Conservation (phyloP, 1,140 invertebrate genomes). For the Drosophila asahinai region DNA sequence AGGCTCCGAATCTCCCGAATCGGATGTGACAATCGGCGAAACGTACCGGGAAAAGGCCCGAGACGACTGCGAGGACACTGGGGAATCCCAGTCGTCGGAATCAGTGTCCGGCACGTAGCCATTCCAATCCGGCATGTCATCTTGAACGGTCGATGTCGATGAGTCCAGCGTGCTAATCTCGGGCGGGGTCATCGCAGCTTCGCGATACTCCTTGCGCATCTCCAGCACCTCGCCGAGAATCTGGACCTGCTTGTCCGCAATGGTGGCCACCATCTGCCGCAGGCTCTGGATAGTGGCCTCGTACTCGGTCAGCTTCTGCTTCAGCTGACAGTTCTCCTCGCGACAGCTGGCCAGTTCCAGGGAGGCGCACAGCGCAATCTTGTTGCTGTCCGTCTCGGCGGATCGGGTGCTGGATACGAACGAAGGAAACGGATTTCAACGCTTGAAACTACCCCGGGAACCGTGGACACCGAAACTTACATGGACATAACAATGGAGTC, state of each 20-base stretch:
- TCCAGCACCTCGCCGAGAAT: constrained; percentile 52
- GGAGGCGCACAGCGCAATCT: constrained; percentile 49
- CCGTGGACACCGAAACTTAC: constrained; percentile 26
- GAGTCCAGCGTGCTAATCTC: background rate
- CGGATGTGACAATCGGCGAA: background rate
- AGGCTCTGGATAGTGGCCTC: constrained; percentile 58
- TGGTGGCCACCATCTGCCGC: constrained; percentile 52
- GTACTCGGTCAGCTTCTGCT: constrained; percentile 52
- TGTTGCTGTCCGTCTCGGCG: constrained; percentile 52
- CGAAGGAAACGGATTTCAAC: background rate
- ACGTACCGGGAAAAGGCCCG: background rate
- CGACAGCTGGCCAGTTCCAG: constrained; percentile 55
- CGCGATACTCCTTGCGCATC: constrained; percentile 39
- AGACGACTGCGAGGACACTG: background rate
- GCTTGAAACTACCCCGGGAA: background rate
- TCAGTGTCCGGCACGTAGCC: constrained; percentile 6
- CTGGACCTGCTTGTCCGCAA: constrained; percentile 61
- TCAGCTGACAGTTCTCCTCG: constrained; percentile 67
- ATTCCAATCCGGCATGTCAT: constrained; percentile 5
- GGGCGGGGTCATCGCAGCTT: no score
- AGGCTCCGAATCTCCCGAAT: background rate
- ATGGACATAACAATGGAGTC: constrained; percentile 15
- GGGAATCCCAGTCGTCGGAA: constrained; percentile 3
- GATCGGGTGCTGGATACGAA: constrained; percentile 13
- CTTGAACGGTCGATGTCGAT: background rate